Evolutionary conservation across 53 echinoderm and acorn worm genomes (phyloP).

Genomic region (Holothuria scabra): DNA sequence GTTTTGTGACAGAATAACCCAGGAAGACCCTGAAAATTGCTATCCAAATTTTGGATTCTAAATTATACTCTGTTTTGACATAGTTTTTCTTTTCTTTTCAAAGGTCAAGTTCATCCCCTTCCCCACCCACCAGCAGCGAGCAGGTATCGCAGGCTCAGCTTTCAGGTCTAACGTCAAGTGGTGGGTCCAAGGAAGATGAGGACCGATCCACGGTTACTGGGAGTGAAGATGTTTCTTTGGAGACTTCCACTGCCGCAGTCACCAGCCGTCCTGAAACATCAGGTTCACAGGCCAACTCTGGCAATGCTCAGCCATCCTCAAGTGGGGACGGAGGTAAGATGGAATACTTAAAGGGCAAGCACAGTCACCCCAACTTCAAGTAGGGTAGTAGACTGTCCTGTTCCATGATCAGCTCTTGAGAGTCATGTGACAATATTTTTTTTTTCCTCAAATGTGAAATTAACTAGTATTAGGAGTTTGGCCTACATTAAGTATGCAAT

Average conservation of each 20-base stretch:
- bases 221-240: slow-evolving; percentile 29
- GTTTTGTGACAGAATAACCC: too few species aligned
- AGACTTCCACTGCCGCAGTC: background rate
- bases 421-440: too few species aligned
- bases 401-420: too few species aligned
- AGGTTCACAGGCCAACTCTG: slow-evolving; percentile 32
- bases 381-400: too few species aligned
- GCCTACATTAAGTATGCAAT: too few species aligned
- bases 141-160: slow-evolving; percentile 27
- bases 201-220: slow-evolving; percentile 42
- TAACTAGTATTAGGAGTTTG: too few species aligned
- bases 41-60: too few species aligned
- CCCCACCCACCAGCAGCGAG: slow-evolving; percentile 50
- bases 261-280: slow-evolving; percentile 28
- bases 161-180: slow-evolving; percentile 3
- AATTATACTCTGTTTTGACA: too few species aligned
- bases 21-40: too few species aligned
- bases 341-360: too few species aligned
- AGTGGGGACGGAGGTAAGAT: slow-evolving; percentile 43
- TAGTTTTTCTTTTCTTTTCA: background rate
- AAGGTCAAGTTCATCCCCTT: slow-evolving; percentile 46
- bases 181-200: slow-evolving; percentile 36
- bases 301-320: slow-evolving; percentile 44
- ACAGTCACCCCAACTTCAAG: too few species aligned
- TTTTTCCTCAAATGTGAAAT: too few species aligned